phyloP scores from a whole-genome alignment of 2,113 vertebrate genomes.

The Marmota monax region DNA sequence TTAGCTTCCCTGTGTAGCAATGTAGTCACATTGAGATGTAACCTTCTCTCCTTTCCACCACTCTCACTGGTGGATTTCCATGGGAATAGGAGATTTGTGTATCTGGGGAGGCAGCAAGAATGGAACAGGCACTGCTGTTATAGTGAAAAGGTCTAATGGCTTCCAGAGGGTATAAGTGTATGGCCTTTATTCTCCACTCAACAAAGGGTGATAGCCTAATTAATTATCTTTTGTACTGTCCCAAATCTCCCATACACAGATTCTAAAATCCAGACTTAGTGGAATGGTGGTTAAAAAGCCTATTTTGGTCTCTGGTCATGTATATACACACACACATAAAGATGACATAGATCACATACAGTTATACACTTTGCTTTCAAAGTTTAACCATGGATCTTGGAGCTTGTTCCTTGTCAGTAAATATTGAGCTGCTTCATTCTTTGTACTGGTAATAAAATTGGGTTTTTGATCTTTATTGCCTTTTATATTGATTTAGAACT shows the following conservation, averaged over 20 bases:
- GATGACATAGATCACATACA: background rate
- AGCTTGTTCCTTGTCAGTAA: background rate
- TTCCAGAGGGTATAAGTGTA: conserved; percentile 33
- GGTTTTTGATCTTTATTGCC: conserved; percentile 16
- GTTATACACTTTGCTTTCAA: background rate
- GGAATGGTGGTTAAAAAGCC: background rate
- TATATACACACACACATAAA: background rate
- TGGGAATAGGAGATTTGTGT: background rate
- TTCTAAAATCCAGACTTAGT: background rate
- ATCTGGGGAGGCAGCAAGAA: background rate
- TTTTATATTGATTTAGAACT: conserved; percentile 43
- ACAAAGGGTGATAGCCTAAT: background rate
- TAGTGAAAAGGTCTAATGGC: conserved; percentile 15
- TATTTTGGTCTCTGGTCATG: conserved; percentile 12
- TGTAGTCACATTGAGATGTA: background rate
- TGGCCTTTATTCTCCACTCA: conserved; percentile 18
- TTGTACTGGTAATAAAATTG: background rate
- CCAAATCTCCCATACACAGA: background rate
- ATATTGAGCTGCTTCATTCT: background rate
- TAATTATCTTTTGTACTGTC: conserved; percentile 12
- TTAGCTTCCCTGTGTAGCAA: background rate
- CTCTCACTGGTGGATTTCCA: background rate
- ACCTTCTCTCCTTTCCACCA: background rate
- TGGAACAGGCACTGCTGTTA: background rate
- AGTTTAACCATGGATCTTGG: background rate